These are phyloP conservation scores for Lycia hirtaria DNA, from an alignment of 2,888 invertebrate genomes.

Conservation along the genomic window DNA sequence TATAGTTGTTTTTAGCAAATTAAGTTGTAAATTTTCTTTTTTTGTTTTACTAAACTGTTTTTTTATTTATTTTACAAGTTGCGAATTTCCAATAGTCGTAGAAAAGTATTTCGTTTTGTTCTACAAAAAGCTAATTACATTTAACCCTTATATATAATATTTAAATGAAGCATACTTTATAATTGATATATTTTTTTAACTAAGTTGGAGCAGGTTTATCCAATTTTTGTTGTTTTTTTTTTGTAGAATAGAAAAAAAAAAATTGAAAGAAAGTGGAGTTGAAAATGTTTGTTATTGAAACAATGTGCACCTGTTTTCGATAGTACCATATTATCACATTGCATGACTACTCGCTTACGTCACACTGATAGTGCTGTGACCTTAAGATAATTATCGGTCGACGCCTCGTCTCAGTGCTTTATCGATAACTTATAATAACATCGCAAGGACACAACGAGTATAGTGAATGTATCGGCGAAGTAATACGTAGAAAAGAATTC, in stretches of 20 bases:
- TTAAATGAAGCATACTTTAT: too few species aligned
- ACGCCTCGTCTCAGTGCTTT: conserved; percentile 71
- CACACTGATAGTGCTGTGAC: conserved; percentile 77
- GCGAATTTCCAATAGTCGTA: too few species aligned
- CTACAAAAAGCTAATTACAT: too few species aligned
- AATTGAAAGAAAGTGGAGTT: conserved; percentile 19
- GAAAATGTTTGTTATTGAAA: conserved; percentile 27
- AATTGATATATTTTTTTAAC: too few species aligned
- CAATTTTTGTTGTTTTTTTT: neutral
- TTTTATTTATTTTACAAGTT: too few species aligned
- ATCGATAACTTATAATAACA: conserved; percentile 69
- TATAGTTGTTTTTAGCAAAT: too few species aligned
- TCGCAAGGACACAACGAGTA: conserved; percentile 70
- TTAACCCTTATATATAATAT: too few species aligned
- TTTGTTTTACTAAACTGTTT: too few species aligned
- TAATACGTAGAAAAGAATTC: neutral
- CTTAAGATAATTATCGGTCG: conserved; percentile 84
- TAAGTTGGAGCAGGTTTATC: neutral
- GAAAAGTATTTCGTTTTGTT: too few species aligned
- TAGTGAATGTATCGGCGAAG: neutral
- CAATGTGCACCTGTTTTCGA: conserved; percentile 56
- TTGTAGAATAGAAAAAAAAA: neutral
- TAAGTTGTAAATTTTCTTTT: too few species aligned
- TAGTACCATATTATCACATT: conserved; percentile 57
- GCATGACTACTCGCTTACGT: conserved; percentile 67